These are phyloP conservation scores for Grus americana DNA, from an alignment of 2,113 vertebrate genomes.

Conservation along the genomic window DNA sequence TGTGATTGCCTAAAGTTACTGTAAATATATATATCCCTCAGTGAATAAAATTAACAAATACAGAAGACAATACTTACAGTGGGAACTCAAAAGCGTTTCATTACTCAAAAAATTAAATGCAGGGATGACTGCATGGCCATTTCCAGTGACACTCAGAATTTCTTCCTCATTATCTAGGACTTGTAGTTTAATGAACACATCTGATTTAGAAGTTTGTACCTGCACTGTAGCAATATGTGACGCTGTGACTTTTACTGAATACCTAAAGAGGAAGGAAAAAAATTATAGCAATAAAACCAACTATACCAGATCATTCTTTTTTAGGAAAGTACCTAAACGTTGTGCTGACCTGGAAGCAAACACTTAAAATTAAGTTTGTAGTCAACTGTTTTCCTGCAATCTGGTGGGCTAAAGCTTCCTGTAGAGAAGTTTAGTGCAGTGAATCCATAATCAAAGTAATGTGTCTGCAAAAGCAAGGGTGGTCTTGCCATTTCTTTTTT, in stretches of 20 bases:
- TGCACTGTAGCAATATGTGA: slow-evolving; percentile 81
- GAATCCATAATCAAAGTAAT: not conserved
- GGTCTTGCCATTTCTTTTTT: not conserved
- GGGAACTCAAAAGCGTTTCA: slow-evolving; percentile 35
- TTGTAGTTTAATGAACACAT: slow-evolving; percentile 81
- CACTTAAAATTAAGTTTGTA: not conserved
- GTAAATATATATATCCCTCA: not conserved
- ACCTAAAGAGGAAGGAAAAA: slow-evolving; percentile 70
- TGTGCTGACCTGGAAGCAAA: not conserved
- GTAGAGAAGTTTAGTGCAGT: not conserved
- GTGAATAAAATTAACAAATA: not conserved
- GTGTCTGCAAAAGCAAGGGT: not conserved
- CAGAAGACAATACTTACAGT: slow-evolving; percentile 72
- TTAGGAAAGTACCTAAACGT: not conserved
- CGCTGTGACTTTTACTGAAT: slow-evolving; percentile 71
- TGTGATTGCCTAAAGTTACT: not conserved
- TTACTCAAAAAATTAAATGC: slow-evolving; percentile 78
- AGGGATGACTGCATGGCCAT: slow-evolving; percentile 84
- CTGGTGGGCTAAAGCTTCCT: not conserved
- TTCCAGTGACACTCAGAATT: slow-evolving; percentile 73
- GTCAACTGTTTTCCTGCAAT: not conserved
- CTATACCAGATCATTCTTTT: not conserved
- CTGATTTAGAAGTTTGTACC: slow-evolving; percentile 81
- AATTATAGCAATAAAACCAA: not conserved
- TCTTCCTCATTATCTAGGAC: slow-evolving; percentile 83